Conservation (phyloP, 2,888 invertebrate genomes). For the Heliconius charithonia region DNA sequence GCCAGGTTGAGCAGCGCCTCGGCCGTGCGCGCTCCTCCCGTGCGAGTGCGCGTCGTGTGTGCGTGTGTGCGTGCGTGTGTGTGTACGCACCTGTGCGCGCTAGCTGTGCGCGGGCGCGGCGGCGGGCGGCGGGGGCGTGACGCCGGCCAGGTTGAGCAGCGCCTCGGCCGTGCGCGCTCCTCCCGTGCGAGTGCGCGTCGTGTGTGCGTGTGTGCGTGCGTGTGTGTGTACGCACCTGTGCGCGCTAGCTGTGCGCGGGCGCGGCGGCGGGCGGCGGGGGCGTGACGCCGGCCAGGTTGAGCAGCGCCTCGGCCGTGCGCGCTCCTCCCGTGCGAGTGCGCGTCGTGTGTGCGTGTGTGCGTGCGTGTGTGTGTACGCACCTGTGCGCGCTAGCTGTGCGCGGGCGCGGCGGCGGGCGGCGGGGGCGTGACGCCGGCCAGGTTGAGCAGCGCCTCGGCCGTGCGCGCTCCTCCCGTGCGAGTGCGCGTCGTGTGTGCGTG, state of each 20-base stretch:
- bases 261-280: constrained; percentile 52
- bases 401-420: constrained; percentile 51
- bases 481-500: constrained; percentile 87
- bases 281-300: constrained; percentile 76
- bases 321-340: constrained; percentile 91
- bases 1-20: constrained; percentile 80
- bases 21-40: constrained; percentile 79
- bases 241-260: constrained; percentile 55
- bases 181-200: constrained; percentile 94
- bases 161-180: constrained; percentile 81
- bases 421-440: constrained; percentile 71
- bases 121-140: constrained; percentile 56
- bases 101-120: constrained; percentile 54
- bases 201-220: neutral
- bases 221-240: constrained; percentile 19
- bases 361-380: constrained; percentile 12
- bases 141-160: constrained; percentile 77
- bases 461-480: constrained; percentile 87
- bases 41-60: constrained; percentile 93
- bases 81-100: constrained; percentile 37
- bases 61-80: neutral
- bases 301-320: constrained; percentile 80
- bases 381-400: constrained; percentile 50
- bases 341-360: constrained; percentile 79
- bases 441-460: constrained; percentile 79